phyloP scores from a whole-genome alignment of 2,888 invertebrate species.

The Nephrotoma flavescens region DNA sequence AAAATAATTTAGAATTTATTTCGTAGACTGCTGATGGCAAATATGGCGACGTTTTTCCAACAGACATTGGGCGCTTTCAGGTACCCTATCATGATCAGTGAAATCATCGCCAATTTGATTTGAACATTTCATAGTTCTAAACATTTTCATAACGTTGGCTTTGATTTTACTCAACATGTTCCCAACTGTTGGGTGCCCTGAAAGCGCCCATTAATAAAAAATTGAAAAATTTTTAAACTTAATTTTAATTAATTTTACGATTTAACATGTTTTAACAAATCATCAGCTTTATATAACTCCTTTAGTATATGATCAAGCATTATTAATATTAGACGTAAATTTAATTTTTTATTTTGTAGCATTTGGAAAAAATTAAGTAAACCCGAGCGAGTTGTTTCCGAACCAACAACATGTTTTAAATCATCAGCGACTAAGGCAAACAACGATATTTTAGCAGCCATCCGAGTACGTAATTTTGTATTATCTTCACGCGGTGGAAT shows the following conservation, averaged over 20 bases:
- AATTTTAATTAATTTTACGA: not conserved
- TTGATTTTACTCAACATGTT: no score
- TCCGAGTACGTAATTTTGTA: slow-evolving; percentile 46
- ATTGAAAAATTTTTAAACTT: not conserved
- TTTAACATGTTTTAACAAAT: slow-evolving; percentile 15
- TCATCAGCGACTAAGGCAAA: slow-evolving; percentile 56
- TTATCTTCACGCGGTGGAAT: slow-evolving; percentile 14
- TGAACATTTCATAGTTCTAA: no score
- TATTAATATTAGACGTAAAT: slow-evolving; percentile 41
- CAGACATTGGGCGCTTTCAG: no score
- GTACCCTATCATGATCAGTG: no score
- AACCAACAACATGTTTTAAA: slow-evolving; percentile 41
- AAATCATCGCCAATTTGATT: no score
- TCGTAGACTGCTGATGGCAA: not conserved
- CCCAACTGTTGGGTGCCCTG: no score
- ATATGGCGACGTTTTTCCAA: not conserved
- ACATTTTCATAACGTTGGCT: no score
- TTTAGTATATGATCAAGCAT: slow-evolving; percentile 40
- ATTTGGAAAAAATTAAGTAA: slow-evolving; percentile 40
- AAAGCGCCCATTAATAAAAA: not conserved
- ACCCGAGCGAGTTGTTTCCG: slow-evolving; percentile 41
- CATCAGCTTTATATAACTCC: slow-evolving; percentile 32
- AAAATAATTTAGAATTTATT: not conserved
- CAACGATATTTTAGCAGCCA: slow-evolving; percentile 62
- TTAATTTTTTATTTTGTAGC: slow-evolving; percentile 41